Percentiles rank a stretch among this genome's conserved stretches.
Evolutionary conservation across 2,113 vertebrate species (phyloP).

Genomic region (Amblyornis subalaris): DNA sequence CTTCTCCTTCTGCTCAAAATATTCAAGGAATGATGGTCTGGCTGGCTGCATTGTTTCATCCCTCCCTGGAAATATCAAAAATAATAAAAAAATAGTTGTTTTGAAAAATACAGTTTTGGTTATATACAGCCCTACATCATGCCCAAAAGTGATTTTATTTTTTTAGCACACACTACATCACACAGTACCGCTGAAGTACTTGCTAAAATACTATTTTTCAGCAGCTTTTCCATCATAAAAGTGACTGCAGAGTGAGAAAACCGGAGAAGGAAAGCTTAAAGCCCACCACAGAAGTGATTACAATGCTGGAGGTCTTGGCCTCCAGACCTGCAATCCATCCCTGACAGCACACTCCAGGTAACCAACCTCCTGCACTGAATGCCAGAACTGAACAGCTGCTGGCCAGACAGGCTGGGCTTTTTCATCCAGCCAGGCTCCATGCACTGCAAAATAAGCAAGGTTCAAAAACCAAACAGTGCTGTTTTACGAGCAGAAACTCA

Average conservation of each 20-base stretch:
- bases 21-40: conserved; percentile 94
- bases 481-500: not conserved
- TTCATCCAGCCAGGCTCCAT: not conserved
- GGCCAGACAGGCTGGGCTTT: fast-evolving
- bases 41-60: conserved; percentile 85
- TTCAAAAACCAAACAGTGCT: not conserved
- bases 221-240: not conserved
- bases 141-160: not conserved
- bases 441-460: not conserved
- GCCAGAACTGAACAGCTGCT: not conserved
- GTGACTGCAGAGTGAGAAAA: not conserved
- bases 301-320: not conserved
- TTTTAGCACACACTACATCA: conserved; percentile 6
- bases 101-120: not conserved
- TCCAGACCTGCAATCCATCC: not conserved
- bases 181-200: not conserved
- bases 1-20: conserved; percentile 96
- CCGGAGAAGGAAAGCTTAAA: not conserved
- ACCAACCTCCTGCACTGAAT: not conserved
- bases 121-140: not conserved
- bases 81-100: not conserved
- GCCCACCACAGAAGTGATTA: not conserved
- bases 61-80: conserved; percentile 73
- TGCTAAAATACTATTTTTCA: not conserved
- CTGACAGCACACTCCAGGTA: not conserved